phyloP scores from a whole-genome alignment of 2,113 vertebrate genomes.

The Arvicanthis niloticus region DNA sequence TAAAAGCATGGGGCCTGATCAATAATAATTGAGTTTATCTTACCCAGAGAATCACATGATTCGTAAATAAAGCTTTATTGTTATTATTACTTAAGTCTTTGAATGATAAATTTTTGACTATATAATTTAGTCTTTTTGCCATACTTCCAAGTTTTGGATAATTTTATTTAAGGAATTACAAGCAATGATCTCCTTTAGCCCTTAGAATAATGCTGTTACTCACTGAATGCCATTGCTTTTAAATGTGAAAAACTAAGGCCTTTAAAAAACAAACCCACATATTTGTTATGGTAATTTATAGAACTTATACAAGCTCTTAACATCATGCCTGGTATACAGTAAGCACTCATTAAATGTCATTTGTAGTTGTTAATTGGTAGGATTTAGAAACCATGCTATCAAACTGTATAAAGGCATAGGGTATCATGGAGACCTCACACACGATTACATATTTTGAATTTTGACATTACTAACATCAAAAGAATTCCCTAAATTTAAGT shows the following conservation, averaged over 20 bases:
- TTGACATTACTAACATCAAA: not conserved
- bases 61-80: not conserved
- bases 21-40: not conserved
- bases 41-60: not conserved
- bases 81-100: not conserved
- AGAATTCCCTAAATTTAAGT: not conserved
- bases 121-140: not conserved
- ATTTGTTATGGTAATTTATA: not conserved
- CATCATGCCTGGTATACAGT: not conserved
- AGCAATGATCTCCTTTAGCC: not conserved
- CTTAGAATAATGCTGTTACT: not conserved
- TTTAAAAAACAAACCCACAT: not conserved
- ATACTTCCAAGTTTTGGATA: not conserved
- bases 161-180: constrained; percentile 15
- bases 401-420: not conserved
- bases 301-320: not conserved
- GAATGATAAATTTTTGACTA: no score
- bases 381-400: not conserved
- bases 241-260: not conserved
- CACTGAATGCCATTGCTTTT: not conserved
- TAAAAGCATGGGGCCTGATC: not conserved
- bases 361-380: not conserved
- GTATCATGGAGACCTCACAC: not conserved
- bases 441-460: not conserved
- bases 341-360: not conserved